Base-by-base conservation (phyloP, 1,140 invertebrate species). In the Tenebrio molitor region DNA sequence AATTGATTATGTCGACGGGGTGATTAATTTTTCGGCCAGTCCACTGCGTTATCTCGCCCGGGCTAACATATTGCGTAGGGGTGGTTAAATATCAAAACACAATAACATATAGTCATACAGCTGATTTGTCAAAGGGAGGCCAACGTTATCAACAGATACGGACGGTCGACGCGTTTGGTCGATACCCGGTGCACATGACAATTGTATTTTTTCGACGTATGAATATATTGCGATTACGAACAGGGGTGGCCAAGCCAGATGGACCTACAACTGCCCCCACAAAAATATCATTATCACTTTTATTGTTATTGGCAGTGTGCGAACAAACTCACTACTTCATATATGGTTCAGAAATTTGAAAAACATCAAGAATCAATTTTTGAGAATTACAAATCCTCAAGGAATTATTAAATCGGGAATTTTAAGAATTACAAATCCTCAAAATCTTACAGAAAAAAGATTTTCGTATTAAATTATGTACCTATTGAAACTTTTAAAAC, bases 21-120 rank as follows among this genome's bases (percentile, higher is more conserved):
- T 66, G 64, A 66, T 66, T 66, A 66, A 66, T 66, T 77, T 77
- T 77, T 77, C 12, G 69, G 74, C 25, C 46, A n/a, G 69, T 74
- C 72, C 63, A 53, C 41, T 23, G 63, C 50, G 62, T 78, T 76
- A 75, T 75, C 71, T 74, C 39, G 63, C 71, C 73, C 63, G 25
- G 42, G 15, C 75, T 69, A 78, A 77, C 78, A 79, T 79, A 79
- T 79, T 78, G 78, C 78, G 76, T 79, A 78, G 78, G 78, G 78
- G 76, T 79, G 69, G 74, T 74, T 69, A 71, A 79, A 79, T 79
- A 78, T 78, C 76, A 78, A 79, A 79, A 78, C 78, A 79, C 76
- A 79, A 79, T 79, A 76, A 79, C 72, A 69, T 21, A 71, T 25
- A 65, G 71, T 65, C 63, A 53, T 7, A 66, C 76, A 77, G 66